These are phyloP conservation scores for Dolomedes plantarius DNA, from an alignment of 2,888 invertebrate genomes.

Conservation along the genomic window DNA sequence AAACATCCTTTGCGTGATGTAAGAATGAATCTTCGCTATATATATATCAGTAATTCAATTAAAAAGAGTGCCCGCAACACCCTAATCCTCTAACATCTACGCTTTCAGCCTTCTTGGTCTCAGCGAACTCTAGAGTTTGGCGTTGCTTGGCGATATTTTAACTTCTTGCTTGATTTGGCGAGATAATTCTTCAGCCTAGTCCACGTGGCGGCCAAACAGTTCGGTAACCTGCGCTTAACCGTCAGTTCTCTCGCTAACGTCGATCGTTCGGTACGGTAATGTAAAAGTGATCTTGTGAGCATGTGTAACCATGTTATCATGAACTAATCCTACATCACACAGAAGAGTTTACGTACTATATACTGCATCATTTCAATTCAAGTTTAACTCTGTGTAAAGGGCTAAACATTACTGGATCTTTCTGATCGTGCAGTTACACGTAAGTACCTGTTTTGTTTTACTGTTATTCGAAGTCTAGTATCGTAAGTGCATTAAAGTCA, in stretches of 20 bases:
- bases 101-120: too few relatives aligned
- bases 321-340: background rate
- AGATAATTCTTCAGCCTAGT: background rate
- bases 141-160: background rate
- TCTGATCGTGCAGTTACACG: background rate
- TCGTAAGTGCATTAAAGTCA: too few relatives aligned
- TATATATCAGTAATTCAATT: too few relatives aligned
- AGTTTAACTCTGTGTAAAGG: background rate
- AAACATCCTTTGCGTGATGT: too few relatives aligned
- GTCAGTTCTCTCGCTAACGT: background rate
- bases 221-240: background rate
- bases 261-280: background rate
- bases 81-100: too few relatives aligned
- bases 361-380: too few relatives aligned
- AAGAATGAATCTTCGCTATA: too few relatives aligned
- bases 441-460: too few relatives aligned
- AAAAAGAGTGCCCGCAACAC: too few relatives aligned
- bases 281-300: background rate
- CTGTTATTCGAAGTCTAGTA: too few relatives aligned
- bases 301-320: background rate
- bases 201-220: background rate
- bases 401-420: background rate
- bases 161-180: background rate
- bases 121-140: too few relatives aligned
- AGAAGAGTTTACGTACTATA: too few relatives aligned